These are phyloP conservation scores for Opisthograptis luteolata DNA, from an alignment of 2,888 invertebrate genomes.

Conservation along the genomic window DNA sequence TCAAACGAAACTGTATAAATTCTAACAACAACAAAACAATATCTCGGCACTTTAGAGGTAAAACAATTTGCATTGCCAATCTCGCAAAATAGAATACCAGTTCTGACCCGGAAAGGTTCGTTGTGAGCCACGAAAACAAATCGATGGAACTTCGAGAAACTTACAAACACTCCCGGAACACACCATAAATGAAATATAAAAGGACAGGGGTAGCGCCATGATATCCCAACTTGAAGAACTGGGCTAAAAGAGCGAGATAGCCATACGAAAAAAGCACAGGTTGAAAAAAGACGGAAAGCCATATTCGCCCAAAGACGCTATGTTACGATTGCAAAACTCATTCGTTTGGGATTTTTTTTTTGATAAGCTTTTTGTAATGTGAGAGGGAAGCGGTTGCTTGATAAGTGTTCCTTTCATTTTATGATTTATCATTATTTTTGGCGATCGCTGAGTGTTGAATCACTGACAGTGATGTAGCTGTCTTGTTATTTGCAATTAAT, in stretches of 20 bases:
- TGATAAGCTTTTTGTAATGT: constrained; percentile 51
- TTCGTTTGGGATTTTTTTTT: constrained; percentile 43
- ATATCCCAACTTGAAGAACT: constrained; percentile 40
- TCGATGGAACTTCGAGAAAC: constrained; percentile 43
- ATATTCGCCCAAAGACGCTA: constrained; percentile 40
- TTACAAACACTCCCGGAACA: constrained; percentile 50
- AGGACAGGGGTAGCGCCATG: constrained; percentile 36
- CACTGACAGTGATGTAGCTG: constrained; percentile 31
- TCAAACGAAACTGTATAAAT: constrained; percentile 17
- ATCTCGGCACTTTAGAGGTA: constrained; percentile 25
- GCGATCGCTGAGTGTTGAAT: constrained; percentile 30
- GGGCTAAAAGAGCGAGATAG: constrained; percentile 31
- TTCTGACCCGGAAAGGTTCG: constrained; percentile 34
- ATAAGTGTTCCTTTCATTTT: constrained; percentile 46
- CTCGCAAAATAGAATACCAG: constrained; percentile 40
- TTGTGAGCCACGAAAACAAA: constrained; percentile 44
- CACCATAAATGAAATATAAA: constrained; percentile 55
- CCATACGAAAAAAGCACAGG: constrained; percentile 13
- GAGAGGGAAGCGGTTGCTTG: constrained; percentile 41
- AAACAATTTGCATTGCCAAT: constrained; percentile 38
- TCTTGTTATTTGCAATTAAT: constrained; percentile 11
- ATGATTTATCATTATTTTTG: constrained; percentile 44
- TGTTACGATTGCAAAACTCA: constrained; percentile 41
- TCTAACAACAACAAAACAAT: constrained; percentile 27
- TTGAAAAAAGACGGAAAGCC: constrained; percentile 24